Evolutionary conservation across 2,113 vertebrate species (phyloP), one percentile per base, ranked within the genome.

Genomic region (Noturus placidus): DNA sequence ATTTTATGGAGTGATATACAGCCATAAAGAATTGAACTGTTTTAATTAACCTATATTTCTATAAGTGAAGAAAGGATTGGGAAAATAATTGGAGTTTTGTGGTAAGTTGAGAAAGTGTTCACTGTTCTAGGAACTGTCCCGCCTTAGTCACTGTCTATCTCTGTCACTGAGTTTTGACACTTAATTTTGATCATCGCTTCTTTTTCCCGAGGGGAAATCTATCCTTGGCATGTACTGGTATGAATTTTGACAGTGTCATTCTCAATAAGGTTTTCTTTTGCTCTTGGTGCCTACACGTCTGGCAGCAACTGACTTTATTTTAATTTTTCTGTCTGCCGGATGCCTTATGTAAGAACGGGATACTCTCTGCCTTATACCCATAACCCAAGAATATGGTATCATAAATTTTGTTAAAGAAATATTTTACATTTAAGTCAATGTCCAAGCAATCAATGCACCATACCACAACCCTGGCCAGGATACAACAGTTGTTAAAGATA

Each of bases 121-220:
- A 46, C 54, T 10, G 13, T 52, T 11, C 35, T 17, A 25, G 25
- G 61, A 38, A 56, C 27, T 57, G 82, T 57, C 46, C 27, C 15
- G 61, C 63, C 46, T 77, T 38, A 56, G 20, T 88, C 70, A 50
- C 74, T 81, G 42, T 81, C 85, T 85, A n/a, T 85, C n/a, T 38
- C 33, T 79, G 74, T 86, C 85, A 79, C 85, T 52, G 42, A 81
- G 61, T 50, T 65, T 86, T 79, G 74, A 65, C 85, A 72, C 19
- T 27, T 52, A 22, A 54, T 82, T 82, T 79, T 81, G 33, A 69
- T 87, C 77, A 87, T 42, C 42, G 63, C 54, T 42, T 38, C 78
- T 46, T 67, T 87, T 87, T n/a, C 22, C 82, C 3, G 25, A 13
- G 33, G 38, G 63, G 15, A 81, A 59, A 57, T 70, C 79, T 70